Base-by-base conservation (phyloP, 2,797 vertebrate species). In the Centropyge bicolor region DNA sequence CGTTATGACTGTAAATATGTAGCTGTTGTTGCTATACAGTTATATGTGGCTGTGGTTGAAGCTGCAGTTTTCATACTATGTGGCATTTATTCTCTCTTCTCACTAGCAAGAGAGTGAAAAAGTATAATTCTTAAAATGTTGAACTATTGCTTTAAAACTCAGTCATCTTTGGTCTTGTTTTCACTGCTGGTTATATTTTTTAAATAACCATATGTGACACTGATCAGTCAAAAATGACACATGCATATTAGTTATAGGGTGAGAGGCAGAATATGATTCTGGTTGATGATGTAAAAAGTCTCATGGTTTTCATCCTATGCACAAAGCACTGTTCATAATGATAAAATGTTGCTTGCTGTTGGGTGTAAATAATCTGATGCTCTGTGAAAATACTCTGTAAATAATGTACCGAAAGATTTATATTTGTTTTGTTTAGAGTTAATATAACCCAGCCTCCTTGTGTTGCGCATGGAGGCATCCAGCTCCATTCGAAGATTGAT, bases 381-480 rank as follows among this genome's bases (percentile, higher is more conserved):
- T 71, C 54, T 89, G 76, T 90, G 78, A 54, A 87, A 83, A 70
- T 62, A 73, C 74, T 80, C 84, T 94, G 86, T 93, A 85, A 90
- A 91, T 93, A 88, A 84, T 76, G 27, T 85, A 70, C 24, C 82
- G 61, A 86, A 88, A 86, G 83, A 88, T 82, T 80, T 4, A 14
- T 86, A 54, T 89, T 81, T 83, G 70, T 89, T 91, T 90, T 92
- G 90, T 95, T 91, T 93, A 93, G 86, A 87, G 46, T 80, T 36
- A 85, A 88, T 78, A 64, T 76, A 31, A 31, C 27, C 27, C 27
- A 78, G 65, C 77, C 54, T 40, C 13, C 60, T 69, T 77, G 46
- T 78, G 41, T 66, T 46, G 66, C 82, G 89, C 78, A 63, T 24
- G 49, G 64, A 84, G 69, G 62, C 35, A 49, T 57, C 77, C 61